Conservation (phyloP, 2,113 vertebrate genomes). For the Lampris incognitus region DNA sequence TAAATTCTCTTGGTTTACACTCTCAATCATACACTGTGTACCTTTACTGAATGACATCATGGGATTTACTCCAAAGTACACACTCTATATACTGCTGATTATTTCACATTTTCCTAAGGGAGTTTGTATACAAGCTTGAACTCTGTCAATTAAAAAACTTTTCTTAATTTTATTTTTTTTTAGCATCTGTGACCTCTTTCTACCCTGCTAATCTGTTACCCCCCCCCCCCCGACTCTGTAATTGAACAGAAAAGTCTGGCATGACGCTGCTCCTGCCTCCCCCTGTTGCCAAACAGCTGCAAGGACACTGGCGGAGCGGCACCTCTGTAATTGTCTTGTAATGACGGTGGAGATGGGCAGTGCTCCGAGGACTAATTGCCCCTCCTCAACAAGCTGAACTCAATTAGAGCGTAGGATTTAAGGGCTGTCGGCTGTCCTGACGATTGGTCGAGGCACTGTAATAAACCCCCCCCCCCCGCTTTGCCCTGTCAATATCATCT, state of each 20-base stretch:
- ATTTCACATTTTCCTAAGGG: neutral
- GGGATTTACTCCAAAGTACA: neutral
- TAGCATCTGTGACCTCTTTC: constrained; percentile 9
- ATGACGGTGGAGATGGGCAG: constrained; percentile 59
- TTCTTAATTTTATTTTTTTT: neutral
- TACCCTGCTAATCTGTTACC: constrained; percentile 1
- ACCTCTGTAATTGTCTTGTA: constrained; percentile 62
- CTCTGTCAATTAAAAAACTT: constrained; percentile 30
- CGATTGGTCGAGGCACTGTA: constrained; percentile 33
- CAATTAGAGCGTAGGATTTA: constrained; percentile 66
- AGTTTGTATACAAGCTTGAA: neutral
- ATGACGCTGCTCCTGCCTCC: neutral
- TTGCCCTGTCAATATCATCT: neutral
- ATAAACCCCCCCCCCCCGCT: constrained; percentile 23
- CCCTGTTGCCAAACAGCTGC: constrained; percentile 40
- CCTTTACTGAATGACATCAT: constrained; percentile 21
- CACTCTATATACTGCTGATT: neutral
- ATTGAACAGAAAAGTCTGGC: constrained; percentile 34
- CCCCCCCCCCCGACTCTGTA: constrained; percentile 35
- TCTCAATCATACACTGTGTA: neutral
- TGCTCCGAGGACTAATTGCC: constrained; percentile 63
- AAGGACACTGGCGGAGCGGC: constrained; percentile 33
- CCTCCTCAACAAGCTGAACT: constrained; percentile 64
- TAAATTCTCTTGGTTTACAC: neutral
- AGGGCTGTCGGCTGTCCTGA: constrained; percentile 55